Conservation (phyloP, 1,140 invertebrate genomes). For the Brachionus paranguensis region DNA sequence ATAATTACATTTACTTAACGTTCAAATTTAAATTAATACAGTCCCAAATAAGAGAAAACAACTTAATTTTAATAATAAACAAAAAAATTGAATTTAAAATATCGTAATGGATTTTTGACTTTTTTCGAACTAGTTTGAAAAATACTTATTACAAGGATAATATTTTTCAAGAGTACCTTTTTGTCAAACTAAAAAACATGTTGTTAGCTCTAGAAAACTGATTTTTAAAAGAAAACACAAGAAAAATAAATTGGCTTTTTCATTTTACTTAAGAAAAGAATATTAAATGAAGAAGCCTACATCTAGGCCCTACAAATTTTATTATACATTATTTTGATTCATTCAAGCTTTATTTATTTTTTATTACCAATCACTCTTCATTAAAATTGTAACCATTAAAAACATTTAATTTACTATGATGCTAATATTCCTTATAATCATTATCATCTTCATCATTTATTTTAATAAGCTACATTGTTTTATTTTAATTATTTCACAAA, state of each 20-base stretch:
- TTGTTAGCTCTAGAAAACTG: not conserved
- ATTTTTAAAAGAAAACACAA: not conserved
- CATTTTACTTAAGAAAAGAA: not conserved
- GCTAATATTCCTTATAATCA: not conserved
- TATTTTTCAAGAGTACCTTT: not conserved
- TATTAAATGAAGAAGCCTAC: not conserved
- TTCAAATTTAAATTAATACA: no score
- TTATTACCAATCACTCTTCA: not conserved
- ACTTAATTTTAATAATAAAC: not conserved
- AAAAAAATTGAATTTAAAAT: not conserved
- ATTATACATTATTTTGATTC: not conserved
- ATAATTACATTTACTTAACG: no score
- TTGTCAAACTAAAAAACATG: not conserved
- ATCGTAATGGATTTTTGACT: not conserved
- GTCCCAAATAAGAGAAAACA: not conserved
- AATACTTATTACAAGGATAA: not conserved
- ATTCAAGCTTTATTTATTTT: not conserved
- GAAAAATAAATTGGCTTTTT: not conserved
- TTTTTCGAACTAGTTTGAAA: not conserved
- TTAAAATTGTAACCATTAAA: not conserved
- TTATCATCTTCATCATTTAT: not conserved
- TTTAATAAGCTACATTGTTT: not conserved
- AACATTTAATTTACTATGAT: not conserved
- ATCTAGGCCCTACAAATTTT: not conserved
- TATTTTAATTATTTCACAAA: not conserved